phyloP scores from a whole-genome alignment of 2,888 invertebrate species.

The Cantharis flavilabris region DNA sequence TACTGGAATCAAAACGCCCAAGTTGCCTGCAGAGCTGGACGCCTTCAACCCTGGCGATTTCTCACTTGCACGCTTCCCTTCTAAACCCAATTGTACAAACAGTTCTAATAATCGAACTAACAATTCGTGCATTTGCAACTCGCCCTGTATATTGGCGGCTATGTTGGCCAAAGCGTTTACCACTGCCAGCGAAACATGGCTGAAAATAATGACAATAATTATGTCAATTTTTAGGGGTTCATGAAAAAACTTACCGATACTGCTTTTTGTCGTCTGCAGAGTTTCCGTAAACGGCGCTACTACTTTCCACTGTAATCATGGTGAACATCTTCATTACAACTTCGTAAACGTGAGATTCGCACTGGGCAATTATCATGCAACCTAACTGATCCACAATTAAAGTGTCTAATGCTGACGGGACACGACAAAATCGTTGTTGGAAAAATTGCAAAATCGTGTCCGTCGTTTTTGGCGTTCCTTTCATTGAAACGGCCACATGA shows the following conservation, averaged over 20 bases:
- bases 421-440: constrained; percentile 92
- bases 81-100: constrained; percentile 96
- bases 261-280: constrained; percentile 66
- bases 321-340: constrained; percentile 99
- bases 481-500: constrained; percentile 92
- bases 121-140: constrained; percentile 81
- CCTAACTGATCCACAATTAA: constrained; percentile 97
- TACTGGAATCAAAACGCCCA: constrained; percentile 97
- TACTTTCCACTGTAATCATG: constrained; percentile 91
- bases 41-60: constrained; percentile 85
- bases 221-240: too few species aligned
- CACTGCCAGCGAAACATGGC: constrained; percentile 91
- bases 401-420: constrained; percentile 89
- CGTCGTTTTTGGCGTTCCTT: constrained; percentile 91
- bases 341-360: constrained; percentile 82
- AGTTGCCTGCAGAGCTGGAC: constrained; percentile 93
- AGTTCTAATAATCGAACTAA: constrained; percentile 89
- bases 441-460: constrained; percentile 96
- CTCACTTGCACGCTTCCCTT: constrained; percentile 94
- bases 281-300: constrained; percentile 73
- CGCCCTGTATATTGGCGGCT: constrained; percentile 90
- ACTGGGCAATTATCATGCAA: constrained; percentile 95
- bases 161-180: constrained; percentile 96
- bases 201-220: too few species aligned
- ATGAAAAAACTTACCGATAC: constrained; percentile 52